Conservation (phyloP, 64 coral and sea anemone genomes). For the Hydrozoanthus tunicans region DNA sequence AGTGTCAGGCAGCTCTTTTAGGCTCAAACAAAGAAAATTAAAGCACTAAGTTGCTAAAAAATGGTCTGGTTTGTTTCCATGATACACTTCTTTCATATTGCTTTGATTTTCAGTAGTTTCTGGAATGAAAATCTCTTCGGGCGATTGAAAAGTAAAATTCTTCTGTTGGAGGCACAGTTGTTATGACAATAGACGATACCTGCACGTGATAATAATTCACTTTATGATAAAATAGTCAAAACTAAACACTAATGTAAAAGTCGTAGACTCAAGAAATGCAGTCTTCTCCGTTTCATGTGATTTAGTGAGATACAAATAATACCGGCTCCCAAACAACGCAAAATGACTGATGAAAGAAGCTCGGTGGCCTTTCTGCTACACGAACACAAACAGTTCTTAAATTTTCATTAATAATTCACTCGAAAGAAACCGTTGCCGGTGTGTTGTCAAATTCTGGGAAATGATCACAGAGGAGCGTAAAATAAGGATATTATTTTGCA, state of each 20-base stretch:
- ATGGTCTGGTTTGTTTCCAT: background rate
- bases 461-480: background rate
- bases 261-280: background rate
- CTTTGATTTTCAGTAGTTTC: background rate
- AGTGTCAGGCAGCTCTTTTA: background rate
- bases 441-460: background rate
- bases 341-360: background rate
- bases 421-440: conserved; percentile 15
- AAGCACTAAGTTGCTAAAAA: background rate
- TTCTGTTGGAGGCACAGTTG: conserved; percentile 13
- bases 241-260: background rate
- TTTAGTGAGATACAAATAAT: background rate
- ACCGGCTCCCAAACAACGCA: background rate
- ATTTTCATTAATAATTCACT: conserved; percentile 35
- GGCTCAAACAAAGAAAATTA: background rate
- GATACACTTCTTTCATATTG: background rate
- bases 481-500: background rate
- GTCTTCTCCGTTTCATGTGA: background rate
- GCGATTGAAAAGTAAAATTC: conserved; percentile 28
- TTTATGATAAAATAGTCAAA: background rate
- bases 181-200: conserved; percentile 53
- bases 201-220: conserved; percentile 15
- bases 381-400: conserved; percentile 34
- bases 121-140: background rate
- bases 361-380: background rate